phyloP scores from a whole-genome alignment of 2,113 vertebrate species.

The Herpetotheres cachinnans region DNA sequence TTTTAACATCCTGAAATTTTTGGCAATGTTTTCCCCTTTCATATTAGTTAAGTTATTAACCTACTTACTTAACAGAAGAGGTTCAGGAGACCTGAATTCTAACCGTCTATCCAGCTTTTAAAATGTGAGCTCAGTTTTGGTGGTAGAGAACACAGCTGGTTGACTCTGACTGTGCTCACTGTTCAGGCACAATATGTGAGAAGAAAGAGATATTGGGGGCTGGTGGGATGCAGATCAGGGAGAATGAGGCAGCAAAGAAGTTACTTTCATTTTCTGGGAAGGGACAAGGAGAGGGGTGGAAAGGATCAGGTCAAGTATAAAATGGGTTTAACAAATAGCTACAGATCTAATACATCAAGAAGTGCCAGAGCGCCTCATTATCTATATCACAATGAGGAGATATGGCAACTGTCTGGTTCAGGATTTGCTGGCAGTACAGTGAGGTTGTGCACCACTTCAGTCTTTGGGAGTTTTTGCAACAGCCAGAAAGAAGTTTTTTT shows the following conservation, averaged over 20 bases:
- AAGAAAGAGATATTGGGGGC: background rate
- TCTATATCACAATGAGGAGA: background rate
- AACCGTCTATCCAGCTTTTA: background rate
- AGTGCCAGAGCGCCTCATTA: background rate
- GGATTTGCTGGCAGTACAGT: background rate
- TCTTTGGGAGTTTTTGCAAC: background rate
- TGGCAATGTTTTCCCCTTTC: background rate
- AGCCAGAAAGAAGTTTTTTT: background rate
- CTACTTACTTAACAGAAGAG: background rate
- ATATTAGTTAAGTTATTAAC: background rate
- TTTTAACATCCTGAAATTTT: background rate
- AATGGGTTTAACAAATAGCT: background rate
- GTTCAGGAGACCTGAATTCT: background rate
- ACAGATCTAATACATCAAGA: background rate
- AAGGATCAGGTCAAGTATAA: background rate
- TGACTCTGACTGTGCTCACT: background rate
- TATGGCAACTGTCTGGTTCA: background rate
- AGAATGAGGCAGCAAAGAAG: background rate
- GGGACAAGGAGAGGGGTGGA: background rate
- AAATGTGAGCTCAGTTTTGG: background rate
- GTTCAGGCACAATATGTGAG: background rate
- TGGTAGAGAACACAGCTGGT: background rate
- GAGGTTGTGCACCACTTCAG: background rate
- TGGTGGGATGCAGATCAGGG: background rate
- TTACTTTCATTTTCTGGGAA: background rate